phyloP scores from a whole-genome alignment of 2,113 vertebrate genomes.

The Ceratotherium simum region DNA sequence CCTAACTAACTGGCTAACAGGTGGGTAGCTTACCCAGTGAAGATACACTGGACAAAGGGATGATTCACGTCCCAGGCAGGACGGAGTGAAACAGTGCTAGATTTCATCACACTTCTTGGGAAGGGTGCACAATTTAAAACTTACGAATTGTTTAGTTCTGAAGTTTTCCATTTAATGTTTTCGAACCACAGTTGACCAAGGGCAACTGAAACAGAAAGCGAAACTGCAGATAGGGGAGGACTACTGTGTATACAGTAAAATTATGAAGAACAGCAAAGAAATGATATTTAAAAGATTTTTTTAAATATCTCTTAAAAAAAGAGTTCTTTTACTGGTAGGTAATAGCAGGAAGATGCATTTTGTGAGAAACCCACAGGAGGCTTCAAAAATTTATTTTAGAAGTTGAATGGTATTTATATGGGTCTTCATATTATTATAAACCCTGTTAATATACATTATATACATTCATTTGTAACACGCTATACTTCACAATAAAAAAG shows the following conservation, averaged over 20 bases:
- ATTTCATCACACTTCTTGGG: too few relatives aligned
- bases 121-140: too few relatives aligned
- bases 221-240: too few relatives aligned
- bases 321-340: not conserved
- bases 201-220: too few relatives aligned
- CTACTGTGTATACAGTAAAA: not conserved
- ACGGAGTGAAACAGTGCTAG: too few relatives aligned
- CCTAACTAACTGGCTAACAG: too few relatives aligned
- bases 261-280: not conserved
- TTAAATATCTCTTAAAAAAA: not conserved
- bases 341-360: not conserved
- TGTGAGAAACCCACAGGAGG: not conserved
- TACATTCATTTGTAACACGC: not conserved
- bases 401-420: not conserved
- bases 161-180: too few relatives aligned
- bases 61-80: too few relatives aligned
- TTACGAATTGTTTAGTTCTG: too few relatives aligned
- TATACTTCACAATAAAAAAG: not conserved
- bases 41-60: too few relatives aligned
- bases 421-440: not conserved
- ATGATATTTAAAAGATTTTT: not conserved
- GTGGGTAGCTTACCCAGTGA: too few relatives aligned
- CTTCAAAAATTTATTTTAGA: slow-evolving; percentile 20
- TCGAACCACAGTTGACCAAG: too few relatives aligned
- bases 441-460: not conserved